Percentiles rank a stretch among this genome's conserved stretches.
phyloP scores from a whole-genome alignment of 1,140 invertebrate species.

The Drosophila nigromelanica region DNA sequence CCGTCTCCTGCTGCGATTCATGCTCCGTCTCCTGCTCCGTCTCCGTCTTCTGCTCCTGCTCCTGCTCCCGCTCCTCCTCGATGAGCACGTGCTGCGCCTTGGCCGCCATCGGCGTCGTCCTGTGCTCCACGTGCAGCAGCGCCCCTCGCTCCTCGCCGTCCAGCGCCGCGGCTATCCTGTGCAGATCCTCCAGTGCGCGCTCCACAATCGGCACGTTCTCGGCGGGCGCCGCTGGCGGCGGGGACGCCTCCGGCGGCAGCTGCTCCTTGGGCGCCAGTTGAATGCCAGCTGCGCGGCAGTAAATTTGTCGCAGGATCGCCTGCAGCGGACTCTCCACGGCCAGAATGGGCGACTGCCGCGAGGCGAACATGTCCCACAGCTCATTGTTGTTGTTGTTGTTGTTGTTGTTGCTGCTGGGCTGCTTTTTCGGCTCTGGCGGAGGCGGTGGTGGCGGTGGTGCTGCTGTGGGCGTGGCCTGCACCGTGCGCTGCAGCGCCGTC shows the following conservation, averaged over 20 bases:
- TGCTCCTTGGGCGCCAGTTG: slow-evolving; percentile 35
- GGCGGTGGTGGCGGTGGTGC: slow-evolving; percentile 4
- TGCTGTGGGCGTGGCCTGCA: slow-evolving; percentile 34
- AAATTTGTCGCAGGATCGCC: slow-evolving; percentile 71
- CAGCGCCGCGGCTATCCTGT: slow-evolving; percentile 59
- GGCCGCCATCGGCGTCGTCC: slow-evolving; percentile 52
- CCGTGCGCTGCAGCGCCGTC: slow-evolving; percentile 65
- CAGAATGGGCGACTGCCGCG: slow-evolving; percentile 63
- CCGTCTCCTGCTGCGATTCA: neutral
- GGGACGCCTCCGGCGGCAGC: neutral
- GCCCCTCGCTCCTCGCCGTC: slow-evolving; percentile 34
- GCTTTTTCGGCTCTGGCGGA: slow-evolving; percentile 8
- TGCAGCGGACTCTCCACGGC: slow-evolving; percentile 70
- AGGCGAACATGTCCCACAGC: slow-evolving; percentile 64
- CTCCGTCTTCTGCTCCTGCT: neutral
- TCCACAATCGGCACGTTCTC: slow-evolving; percentile 80
- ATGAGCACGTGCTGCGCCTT: slow-evolving; percentile 66
- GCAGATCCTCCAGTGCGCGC: slow-evolving; percentile 69
- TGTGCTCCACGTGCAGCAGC: slow-evolving; percentile 51
- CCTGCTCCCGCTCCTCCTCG: slow-evolving; percentile 41
- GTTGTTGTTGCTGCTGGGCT: neutral
- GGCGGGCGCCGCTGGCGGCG: slow-evolving; percentile 19
- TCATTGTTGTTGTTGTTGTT: slow-evolving; percentile 32
- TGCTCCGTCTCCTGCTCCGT: neutral
- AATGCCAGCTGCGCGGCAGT: slow-evolving; percentile 59